Base-by-base conservation (phyloP, 2,797 vertebrate species). In the Knipowitschia caucasica region DNA sequence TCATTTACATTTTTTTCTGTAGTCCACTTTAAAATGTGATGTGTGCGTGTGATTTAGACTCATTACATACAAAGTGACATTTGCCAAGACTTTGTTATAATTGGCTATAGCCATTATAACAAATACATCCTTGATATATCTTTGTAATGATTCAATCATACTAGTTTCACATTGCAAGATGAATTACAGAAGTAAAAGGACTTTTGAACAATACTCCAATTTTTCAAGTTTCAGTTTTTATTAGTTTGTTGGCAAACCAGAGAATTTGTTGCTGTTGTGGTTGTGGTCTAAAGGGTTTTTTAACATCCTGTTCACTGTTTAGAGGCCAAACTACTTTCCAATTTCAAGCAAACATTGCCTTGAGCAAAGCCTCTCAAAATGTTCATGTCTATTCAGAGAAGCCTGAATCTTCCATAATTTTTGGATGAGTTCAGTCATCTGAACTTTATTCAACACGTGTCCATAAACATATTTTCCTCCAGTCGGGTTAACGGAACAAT, bases 271-370 rank as follows among this genome's bases (percentile, higher is more conserved):
- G 3, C 6, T 36, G 34, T 36, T 20, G 20, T 20, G 18, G 36
- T 39, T 33, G 30, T 36, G 5, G n/a, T 36, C n/a, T 42, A 8
- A 24, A 24, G 11, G 2, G n/a, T n/a, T 42, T 11, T 42, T 6
- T 42, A 42, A 24, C n/a, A 42, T 42, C 39, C 86, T 89, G 87
- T 88, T 87, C 92, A 91, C 88, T 89, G 91, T 91, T 25, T 25
- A 24, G 90, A 88, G 82, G 82, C 80, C 82, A 81, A 88, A 86
- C 82, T 49, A 73, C 84, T 85, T 87, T 83, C 84, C 87, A 78
- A 81, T 84, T 88, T 79, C 72, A 80, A 85, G 84, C 74, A 79
- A 78, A 84, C n/a, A 86, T 70, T 76, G 81, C 62, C 26, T 65
- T 17, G 33, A 67, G 78, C 84, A 82, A 84, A 79, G 83, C 69